A percentile compares a stretch with the other conserved stretches of the same genome.
Evolutionary conservation across 1,140 invertebrate genomes (phyloP).

Genomic region (Trissolcus basalis): DNA sequence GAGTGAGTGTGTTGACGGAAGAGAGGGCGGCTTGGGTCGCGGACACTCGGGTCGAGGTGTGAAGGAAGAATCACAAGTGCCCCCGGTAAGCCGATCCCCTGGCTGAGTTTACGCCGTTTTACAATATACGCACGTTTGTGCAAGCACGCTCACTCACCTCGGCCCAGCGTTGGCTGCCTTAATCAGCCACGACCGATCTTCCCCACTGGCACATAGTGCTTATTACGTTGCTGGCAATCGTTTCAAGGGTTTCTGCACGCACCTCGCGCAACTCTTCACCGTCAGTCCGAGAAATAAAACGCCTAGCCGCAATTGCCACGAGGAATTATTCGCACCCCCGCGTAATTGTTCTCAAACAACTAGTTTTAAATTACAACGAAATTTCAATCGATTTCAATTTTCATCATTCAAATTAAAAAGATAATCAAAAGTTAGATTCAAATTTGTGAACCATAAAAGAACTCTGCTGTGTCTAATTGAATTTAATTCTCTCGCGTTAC

Average conservation of each 20-base stretch:
- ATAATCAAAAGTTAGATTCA: not conserved
- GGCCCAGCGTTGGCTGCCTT: slow-evolving; percentile 46
- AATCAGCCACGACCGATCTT: slow-evolving; percentile 61
- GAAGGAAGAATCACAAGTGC: slow-evolving; percentile 74
- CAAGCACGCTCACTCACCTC: slow-evolving; percentile 32
- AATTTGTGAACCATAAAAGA: not conserved
- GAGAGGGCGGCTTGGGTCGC: slow-evolving; percentile 43
- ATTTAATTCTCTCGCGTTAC: slow-evolving; percentile 35
- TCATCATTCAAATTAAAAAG: not conserved
- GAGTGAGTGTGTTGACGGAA: slow-evolving; percentile 42
- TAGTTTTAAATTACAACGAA: not conserved
- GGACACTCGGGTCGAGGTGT: slow-evolving; percentile 63
- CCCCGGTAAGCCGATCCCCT: slow-evolving; percentile 59
- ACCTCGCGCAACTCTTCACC: slow-evolving; percentile 19
- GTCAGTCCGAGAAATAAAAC: slow-evolving; percentile 25
- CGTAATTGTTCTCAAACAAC: slow-evolving; percentile 8
- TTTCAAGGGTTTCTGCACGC: slow-evolving; percentile 58
- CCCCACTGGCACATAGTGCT: slow-evolving; percentile 47
- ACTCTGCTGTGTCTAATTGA: slow-evolving; percentile 22
- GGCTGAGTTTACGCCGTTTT: slow-evolving; percentile 68
- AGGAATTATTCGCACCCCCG: slow-evolving; percentile 28
- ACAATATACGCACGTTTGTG: slow-evolving; percentile 60
- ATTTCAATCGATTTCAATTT: too few relatives aligned
- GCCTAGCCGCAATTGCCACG: slow-evolving; percentile 11
- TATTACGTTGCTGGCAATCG: slow-evolving; percentile 57